Evolutionary conservation across 2,113 vertebrate species (phyloP).

Genomic region (Rhabdornis inornatus): DNA sequence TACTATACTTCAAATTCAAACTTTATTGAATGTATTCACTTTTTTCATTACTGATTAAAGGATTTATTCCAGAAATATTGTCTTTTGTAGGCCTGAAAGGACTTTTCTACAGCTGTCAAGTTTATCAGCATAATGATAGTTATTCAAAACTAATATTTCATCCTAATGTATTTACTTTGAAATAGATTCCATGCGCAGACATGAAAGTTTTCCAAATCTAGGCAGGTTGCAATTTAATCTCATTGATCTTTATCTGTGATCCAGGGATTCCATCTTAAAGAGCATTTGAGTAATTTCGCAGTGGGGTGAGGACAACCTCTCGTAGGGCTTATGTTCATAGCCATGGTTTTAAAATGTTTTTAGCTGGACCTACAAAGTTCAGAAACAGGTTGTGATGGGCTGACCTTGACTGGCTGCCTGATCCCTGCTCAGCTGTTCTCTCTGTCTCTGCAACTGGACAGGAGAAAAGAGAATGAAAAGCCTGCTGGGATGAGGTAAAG

Average conservation of each 20-base stretch:
- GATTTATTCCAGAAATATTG: neutral
- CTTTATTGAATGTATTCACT: neutral
- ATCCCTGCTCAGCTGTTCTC: neutral
- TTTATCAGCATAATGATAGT: neutral
- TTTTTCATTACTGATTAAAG: neutral
- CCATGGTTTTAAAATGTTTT: neutral
- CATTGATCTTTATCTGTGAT: neutral
- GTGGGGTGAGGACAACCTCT: neutral
- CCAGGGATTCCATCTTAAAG: neutral
- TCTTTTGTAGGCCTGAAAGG: neutral
- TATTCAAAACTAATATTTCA: neutral
- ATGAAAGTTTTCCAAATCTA: neutral
- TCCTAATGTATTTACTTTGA: neutral
- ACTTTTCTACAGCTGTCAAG: neutral
- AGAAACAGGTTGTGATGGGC: neutral
- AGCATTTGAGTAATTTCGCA: neutral
- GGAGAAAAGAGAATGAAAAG: neutral
- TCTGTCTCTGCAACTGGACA: neutral
- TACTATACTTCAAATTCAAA: neutral
- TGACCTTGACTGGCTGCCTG: neutral
- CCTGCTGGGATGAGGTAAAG: neutral
- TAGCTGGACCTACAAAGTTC: neutral
- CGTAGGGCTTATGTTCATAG: neutral
- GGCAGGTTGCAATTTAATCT: neutral
- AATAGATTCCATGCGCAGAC: neutral